Evolutionary conservation across 2,797 vertebrate genomes (phyloP), one percentile per base, ranked within the genome.

Genomic region (Hydrolagus colliei): DNA sequence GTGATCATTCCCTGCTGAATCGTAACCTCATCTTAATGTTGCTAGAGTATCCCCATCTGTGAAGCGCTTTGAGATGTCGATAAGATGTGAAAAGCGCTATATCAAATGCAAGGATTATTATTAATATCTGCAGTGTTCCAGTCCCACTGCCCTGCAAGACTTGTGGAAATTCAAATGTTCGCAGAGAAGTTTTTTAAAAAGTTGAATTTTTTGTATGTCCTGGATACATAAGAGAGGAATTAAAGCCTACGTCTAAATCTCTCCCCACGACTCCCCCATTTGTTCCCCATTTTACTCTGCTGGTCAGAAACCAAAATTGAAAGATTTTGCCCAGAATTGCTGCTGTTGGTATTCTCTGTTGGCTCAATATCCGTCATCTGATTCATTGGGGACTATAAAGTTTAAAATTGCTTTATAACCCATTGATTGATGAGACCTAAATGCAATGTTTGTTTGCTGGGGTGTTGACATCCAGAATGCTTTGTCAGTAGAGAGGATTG

Each of bases 181-280:
- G 27, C 9, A 27, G 18, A n/a, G 4, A 77, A 59, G 52, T 59
- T 27, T 27, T 27, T 52, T 52, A 52, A 52, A 52, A 52, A 52
- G 6, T 3, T 0, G 41, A 52, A 27, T 27, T 27, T 27, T 27
- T 27, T 27, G 27, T 27, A 99, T 99, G 88, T 99, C 98, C 98
- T 99, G 86, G 76, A 63, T 88, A 61, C 82, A 18, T 52, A 68
- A 68, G 13, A 20, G 4, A 35, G 16, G 22, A 67, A 5, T 11
- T n/a, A 20, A 32, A 32, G 1, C 71, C 63, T 68, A 11, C 71
- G 35, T 12, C 10, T 9, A 20, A 41, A 68, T 4, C 68, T 13
- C 4, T 84, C 16, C 59, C 10, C 2, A 8, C 11, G 9, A 22
- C 61, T 67, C 65, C 20, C 18, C 4, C n/a, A 5, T 9, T 20